Evolutionary conservation across 1,140 invertebrate species (phyloP), one percentile per base, ranked within the genome.

Genomic region (Calycopis cecrops): DNA sequence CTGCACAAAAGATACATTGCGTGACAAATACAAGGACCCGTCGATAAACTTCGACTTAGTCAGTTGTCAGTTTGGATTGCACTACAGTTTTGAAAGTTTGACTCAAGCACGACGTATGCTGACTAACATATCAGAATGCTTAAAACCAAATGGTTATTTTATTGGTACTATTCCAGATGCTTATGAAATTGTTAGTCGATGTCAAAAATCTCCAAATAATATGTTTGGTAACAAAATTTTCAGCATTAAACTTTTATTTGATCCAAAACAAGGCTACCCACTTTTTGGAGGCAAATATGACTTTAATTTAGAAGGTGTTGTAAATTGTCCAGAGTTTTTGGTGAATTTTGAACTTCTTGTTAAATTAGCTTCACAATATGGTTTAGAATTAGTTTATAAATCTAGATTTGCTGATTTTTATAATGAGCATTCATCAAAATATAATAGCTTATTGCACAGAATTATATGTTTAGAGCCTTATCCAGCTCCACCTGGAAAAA

Each of bases 321-420:
- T 99, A 0, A 93, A 99, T 81, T 99, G 98, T 89, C 98, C 98
- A 18, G 98, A 99, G 83, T 99, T 99, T 90, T 88, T 99, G 28
- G 97, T 99, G 11, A 93, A 99, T 87, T 96, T 99, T 83, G 94
- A 96, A 18, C 89, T 93, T 4, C 89, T 99, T 54, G 88, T 92
- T 61, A 95, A 96, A 81, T 85, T 99, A 65, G 96, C 95, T 35
- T 87, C 91, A 50, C 94, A 96, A 63, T 93, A 92, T 89, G 95
- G 93, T 3, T 88, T 99, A 58, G 92, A 97, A 75, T 88, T 97
- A 60, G 79, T 95, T 1, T 91, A 90, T 49, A 92, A 91, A 65
- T 90, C 90, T 59, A 89, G 91, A 47, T 99, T 99, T 89, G 91
- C 92, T 44, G 92, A 97, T 34, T 98, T 93, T 80, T 98, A 92